Conservation (phyloP, 2,888 invertebrate species). For the Hecatera dysodea region DNA sequence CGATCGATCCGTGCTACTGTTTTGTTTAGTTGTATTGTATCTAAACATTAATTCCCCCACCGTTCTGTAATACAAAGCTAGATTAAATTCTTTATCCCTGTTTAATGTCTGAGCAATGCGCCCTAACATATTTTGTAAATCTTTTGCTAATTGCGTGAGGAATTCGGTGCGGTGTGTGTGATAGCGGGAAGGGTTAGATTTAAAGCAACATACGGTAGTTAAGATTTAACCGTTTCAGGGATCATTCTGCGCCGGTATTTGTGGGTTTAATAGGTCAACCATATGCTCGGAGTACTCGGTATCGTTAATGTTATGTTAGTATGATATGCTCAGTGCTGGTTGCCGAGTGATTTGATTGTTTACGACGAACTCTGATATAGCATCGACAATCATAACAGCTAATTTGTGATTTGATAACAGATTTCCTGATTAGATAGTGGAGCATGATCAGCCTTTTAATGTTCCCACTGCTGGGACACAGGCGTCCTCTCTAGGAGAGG, state of each 20-base stretch:
- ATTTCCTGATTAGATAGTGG: background rate
- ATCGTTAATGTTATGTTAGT: background rate
- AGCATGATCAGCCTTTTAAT: no score
- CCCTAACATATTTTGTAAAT: slow-evolving; percentile 55
- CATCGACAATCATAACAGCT: background rate
- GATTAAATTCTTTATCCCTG: slow-evolving; percentile 2
- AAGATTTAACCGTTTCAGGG: slow-evolving; percentile 22
- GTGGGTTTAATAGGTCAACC: slow-evolving; percentile 14
- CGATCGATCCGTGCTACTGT: background rate
- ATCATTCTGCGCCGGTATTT: slow-evolving; percentile 18
- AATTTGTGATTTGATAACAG: background rate
- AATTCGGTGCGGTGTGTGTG: slow-evolving; percentile 24
- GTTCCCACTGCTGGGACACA: no score
- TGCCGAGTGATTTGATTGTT: background rate
- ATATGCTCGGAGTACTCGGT: background rate
- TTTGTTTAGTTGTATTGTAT: background rate
- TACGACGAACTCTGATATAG: background rate
- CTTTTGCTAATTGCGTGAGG: slow-evolving; percentile 54
- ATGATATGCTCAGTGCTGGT: background rate
- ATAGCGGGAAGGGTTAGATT: slow-evolving; percentile 43
- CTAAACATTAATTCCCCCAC: background rate
- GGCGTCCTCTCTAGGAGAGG: no score
- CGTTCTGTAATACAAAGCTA: slow-evolving; percentile 24
- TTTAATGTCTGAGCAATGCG: slow-evolving; percentile 38
- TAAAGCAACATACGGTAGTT: slow-evolving; percentile 40